A percentile compares a stretch with the other conserved stretches of the same genome.
Evolutionary conservation across 2,888 invertebrate genomes (phyloP).

Genomic region (Aphelenchoides bicaudatus): DNA sequence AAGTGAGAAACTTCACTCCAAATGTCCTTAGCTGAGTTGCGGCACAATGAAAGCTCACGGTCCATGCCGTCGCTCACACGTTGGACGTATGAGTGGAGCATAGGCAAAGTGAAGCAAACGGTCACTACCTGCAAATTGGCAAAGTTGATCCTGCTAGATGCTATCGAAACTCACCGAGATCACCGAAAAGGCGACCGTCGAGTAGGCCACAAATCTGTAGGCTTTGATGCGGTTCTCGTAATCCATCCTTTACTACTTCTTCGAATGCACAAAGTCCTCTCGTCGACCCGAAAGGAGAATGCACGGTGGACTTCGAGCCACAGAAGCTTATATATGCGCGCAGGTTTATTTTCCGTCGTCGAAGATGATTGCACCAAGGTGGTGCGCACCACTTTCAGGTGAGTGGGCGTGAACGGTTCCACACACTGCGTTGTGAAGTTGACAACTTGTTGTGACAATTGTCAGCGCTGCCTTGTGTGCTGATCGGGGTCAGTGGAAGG

Average conservation of each 20-base stretch:
- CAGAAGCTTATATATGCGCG: too few relatives aligned
- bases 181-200: slow-evolving; percentile 52
- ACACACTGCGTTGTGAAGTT: too few relatives aligned
- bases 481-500: too few relatives aligned
- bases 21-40: slow-evolving; percentile 39
- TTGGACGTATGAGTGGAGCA: slow-evolving; percentile 54
- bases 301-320: slow-evolving; percentile 4
- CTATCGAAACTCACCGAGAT: too few relatives aligned
- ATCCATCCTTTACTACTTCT: slow-evolving; percentile 28
- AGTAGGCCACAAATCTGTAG: slow-evolving; percentile 57
- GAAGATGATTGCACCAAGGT: too few relatives aligned
- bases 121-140: slow-evolving; percentile 31
- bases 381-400: too few relatives aligned
- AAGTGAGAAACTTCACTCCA: slow-evolving; percentile 36
- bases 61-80: slow-evolving; percentile 51
- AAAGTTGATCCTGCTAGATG: slow-evolving; percentile 4
- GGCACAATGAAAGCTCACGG: slow-evolving; percentile 54
- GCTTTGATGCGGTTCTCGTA: slow-evolving; percentile 43
- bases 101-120: slow-evolving; percentile 50
- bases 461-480: too few relatives aligned
- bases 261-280: neutral
- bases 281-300: neutral
- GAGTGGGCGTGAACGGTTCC: too few relatives aligned
- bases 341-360: too few relatives aligned
- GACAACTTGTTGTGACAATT: too few relatives aligned